Base-by-base conservation (phyloP, 2,113 vertebrate genomes). In the Menura novaehollandiae region DNA sequence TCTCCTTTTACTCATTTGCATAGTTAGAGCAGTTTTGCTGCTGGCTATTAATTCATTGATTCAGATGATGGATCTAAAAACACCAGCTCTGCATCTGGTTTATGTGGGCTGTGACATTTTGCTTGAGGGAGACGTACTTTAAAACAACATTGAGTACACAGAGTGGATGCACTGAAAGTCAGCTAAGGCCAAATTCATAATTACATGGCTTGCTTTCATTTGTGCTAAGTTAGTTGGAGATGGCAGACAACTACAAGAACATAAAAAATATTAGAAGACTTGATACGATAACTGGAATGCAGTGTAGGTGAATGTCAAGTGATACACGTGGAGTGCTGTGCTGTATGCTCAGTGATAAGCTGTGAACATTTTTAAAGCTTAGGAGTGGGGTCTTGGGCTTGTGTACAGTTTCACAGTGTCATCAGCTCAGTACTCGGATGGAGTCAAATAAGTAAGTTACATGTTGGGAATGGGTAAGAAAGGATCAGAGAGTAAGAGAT, bases 91-190 rank as follows among this genome's bases (percentile, higher is more conserved):
- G 63, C 89, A 86, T 58, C 76, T 71, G 73, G 11, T 91, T 66
- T 77, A 49, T 80, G 55, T 37, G 59, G 55, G 41, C 76, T 89
- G 58, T 92, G 87, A 63, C 84, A 81, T 95, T 97, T 95, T 81
- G 89, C 89, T 84, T 62, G 84, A 47, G 89, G 86, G 76, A 58
- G 55, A n/a, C 0, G 2, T 69, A 15, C 1, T 10, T 85, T 71
- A 52, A 79, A 69, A 15, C 56, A 72, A 51, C 26, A 21, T 8
- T 49, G 71, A 64, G 21, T 22, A n/a, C 56, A 32, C 9, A 27
- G 63, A 77, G 22, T 56, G 28, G 20, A 60, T 67, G 26, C 18
- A 35, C 11, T 22, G 26, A 1, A 93, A 79, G 88, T 89, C 88
- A 88, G 52, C 69, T 85, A 23, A 93, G 88, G 92, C 41, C 79